Evolutionary conservation across 2,797 vertebrate genomes (phyloP), one percentile per base, ranked within the genome.

Genomic region (Orientallactaga sibirica): DNA sequence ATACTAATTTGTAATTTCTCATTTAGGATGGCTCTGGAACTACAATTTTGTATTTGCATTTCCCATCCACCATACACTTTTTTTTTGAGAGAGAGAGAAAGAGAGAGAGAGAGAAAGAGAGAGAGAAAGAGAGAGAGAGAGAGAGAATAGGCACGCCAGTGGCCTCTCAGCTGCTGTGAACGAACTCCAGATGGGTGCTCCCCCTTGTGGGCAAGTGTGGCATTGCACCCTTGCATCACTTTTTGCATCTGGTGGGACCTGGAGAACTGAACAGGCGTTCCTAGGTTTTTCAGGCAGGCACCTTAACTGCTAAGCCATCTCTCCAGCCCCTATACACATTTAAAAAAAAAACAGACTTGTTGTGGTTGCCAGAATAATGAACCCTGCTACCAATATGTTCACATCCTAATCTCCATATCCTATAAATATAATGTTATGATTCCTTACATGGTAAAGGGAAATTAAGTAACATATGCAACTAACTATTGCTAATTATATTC

Each of bases 11-110:
- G 14, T 77, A 86, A 83, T 81, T 92, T 16, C 52, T 55, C 29
- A 90, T 74, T 95, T 80, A 92, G 90, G 20, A 52, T 70, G 41
- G 88, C 64, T 74, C 82, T 48, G 33, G 43, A 88, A 19, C n/a
- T 41, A 20, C 8, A 7, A 27, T 43, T 33, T 10, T 61, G 66
- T 4, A 33, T n/a, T 95, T 82, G 8, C 4, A 78, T 84, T 83
- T 41, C 16, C 14, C 9, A 77, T n/a, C 89, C 22, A 73, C 18
- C 43, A 41, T 3, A 12, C 55, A 58, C 55, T 14, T 16, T 58
- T 16, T 58, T 58, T 37, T 37, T 37, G 33, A 37, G 33, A 37
- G 33, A 37, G 33, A 37, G 33, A 37, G 33, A 37, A 37, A 37
- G 33, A 37, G 33, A 37, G 33, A 37, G 33, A 37, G 33, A 37